phyloP scores from a whole-genome alignment of 2,797 vertebrate species.

The Enteromius viviparus region DNA sequence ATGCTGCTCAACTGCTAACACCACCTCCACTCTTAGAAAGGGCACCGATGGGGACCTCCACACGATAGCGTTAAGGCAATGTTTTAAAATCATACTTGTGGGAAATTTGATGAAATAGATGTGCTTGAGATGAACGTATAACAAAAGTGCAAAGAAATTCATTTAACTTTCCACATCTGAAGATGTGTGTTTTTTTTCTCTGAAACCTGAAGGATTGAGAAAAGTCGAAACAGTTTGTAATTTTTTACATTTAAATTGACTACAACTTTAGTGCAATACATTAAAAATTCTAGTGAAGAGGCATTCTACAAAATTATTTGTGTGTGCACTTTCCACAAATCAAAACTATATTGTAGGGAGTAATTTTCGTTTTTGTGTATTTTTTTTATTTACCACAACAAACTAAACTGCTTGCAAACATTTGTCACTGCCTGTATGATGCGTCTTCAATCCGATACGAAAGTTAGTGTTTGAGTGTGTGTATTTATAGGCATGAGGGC shows the following conservation, averaged over 20 bases:
- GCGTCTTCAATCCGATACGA: neutral
- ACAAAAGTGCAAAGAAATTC: neutral
- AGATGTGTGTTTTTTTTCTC: neutral
- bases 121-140: neutral
- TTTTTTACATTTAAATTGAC: neutral
- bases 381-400: slow-evolving; percentile 19
- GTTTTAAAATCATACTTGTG: neutral
- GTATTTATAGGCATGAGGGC: neutral
- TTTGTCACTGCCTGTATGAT: neutral
- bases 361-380: neutral
- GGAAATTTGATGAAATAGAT: neutral
- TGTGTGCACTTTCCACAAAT: neutral
- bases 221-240: neutral
- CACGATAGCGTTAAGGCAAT: neutral
- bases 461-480: neutral
- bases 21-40: slow-evolving; percentile 20
- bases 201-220: neutral
- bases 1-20: slow-evolving; percentile 28
- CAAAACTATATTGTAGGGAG: neutral
- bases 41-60: neutral
- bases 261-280: neutral
- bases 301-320: neutral
- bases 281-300: neutral
- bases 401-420: slow-evolving; percentile 13
- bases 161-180: neutral